Base-by-base conservation (phyloP, 2,797 vertebrate genomes). In the Hydrocynus forskahlii region DNA sequence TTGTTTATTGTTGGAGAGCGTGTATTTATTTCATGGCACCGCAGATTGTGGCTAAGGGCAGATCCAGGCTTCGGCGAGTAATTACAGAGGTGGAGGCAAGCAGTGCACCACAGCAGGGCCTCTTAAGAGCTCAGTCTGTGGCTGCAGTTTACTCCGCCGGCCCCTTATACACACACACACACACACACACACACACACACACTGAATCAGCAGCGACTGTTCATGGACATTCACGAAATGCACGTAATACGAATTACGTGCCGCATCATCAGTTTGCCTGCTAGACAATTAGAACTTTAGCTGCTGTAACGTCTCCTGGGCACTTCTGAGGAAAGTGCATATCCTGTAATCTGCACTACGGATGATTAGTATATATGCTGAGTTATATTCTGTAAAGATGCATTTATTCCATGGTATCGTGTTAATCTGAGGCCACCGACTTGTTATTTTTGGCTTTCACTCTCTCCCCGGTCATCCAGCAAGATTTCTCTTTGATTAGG, bases 1-100 rank as follows among this genome's bases (percentile, higher is more conserved):
- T 93, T 95, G 94, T 95, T 95, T 94, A 94, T 95, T 94, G 93
- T 95, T 93, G 86, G 89, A 93, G 89, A 93, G 89, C 88, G 89
- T 92, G 92, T 93, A 94, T 95, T 95, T 93, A 95, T 93, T 94
- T 94, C 92, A 93, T 93, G 92, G 89, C 91, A 90, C 90, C 89
- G 90, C 92, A 93, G 92, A 93, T 93, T 95, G 93, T 91, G 94
- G 94, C 87, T 91, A 89, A 91, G 93, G 93, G 92, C 92, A 93
- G 92, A 94, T 91, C 91, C 88, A 83, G 78, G 86, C 90, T 63
- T 83, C 87, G 88, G 59, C 82, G 88, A 55, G 87, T 95, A 94
- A 95, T 95, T 94, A 95, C 88, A 94, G 93, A 93, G 92, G 83
- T 87, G 86, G 88, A 83, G 87, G 77, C 85, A 81, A 80, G 77